Evolutionary conservation across 2,113 vertebrate genomes (phyloP), one percentile per base, ranked within the genome.

Genomic region (Anseranas semipalmata): DNA sequence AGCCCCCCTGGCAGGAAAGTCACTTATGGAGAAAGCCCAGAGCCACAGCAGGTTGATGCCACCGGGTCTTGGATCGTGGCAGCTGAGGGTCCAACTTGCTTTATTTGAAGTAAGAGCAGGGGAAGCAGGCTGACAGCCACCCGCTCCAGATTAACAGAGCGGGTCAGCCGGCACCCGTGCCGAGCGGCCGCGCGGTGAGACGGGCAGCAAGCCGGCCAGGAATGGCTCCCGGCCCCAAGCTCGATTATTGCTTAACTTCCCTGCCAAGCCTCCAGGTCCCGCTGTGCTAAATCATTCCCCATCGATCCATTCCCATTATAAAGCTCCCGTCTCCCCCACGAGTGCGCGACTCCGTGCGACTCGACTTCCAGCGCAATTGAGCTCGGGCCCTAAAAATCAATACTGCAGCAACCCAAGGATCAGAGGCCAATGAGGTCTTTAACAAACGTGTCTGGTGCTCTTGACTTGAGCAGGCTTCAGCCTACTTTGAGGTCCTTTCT

Each of bases 401-500:
- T 98, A 98, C 95, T 91, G 60, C 97, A 94, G 97, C 97, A 98
- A 98, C 98, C 98, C 98, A 96, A 86, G 97, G 98, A 98, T 99
- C 98, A 98, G 94, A 98, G 99, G 98, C 99, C 98, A 99, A 98
- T 98, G 96, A 98, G 99, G 98, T 98, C 98, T 98, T 98, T 98
- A 98, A 99, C 98, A 98, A 99, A 99, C 98, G 98, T 98, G 98
- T 98, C 98, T 98, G 98, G 96, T 98, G 98, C 98, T 98, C 97
- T 98, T 98, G 98, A 97, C 96, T 97, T 97, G 95, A 97, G 97
- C 79, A 94, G 95, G 90, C 96, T 96, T 98, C 97, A 97, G 97
- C 89, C 96, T 87, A 97, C 96, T 96, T 97, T 96, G 84, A 95
- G 95, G 95, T 95, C 96, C 91, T 98, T 98, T 95, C 94, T 96